Evolutionary conservation across 2,888 invertebrate genomes (phyloP).

Genomic region (Chromoteleia sp.): DNA sequence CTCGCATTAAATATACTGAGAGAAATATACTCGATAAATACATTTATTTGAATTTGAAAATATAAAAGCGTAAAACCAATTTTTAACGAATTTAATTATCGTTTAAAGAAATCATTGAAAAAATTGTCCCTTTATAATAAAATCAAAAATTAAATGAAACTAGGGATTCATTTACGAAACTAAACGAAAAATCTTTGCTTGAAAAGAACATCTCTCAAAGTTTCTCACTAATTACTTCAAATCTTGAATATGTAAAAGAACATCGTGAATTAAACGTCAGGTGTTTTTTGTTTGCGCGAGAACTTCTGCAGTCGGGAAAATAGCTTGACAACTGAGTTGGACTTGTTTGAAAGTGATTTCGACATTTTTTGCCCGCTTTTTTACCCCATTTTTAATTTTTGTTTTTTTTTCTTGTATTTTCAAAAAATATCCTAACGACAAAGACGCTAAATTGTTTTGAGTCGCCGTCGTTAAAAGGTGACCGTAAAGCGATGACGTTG

Average conservation of each 20-base stretch:
- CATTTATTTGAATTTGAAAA: too few relatives aligned
- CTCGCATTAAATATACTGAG: too few relatives aligned
- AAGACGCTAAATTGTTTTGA: conserved; percentile 10
- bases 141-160: background rate
- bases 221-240: conserved; percentile 36
- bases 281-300: conserved; percentile 4
- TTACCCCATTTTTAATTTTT: background rate
- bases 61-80: too few relatives aligned
- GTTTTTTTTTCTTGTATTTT: background rate
- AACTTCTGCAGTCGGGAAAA: conserved; percentile 15
- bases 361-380: conserved; percentile 3
- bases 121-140: background rate
- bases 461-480: conserved; percentile 17
- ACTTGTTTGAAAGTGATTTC: conserved; percentile 32
- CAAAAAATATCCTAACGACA: background rate
- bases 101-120: background rate
- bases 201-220: conserved; percentile 10
- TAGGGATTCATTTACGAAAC: conserved; percentile 1
- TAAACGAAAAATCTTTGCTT: conserved; percentile 12
- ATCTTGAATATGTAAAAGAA: conserved; percentile 48
- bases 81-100: too few relatives aligned
- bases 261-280: conserved; percentile 32
- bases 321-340: conserved; percentile 9
- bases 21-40: too few relatives aligned
- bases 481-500: conserved; percentile 1